These are phyloP conservation scores for Rhinichthys osculus DNA, from an alignment of 2,797 vertebrate species.

Conservation along the genomic window DNA sequence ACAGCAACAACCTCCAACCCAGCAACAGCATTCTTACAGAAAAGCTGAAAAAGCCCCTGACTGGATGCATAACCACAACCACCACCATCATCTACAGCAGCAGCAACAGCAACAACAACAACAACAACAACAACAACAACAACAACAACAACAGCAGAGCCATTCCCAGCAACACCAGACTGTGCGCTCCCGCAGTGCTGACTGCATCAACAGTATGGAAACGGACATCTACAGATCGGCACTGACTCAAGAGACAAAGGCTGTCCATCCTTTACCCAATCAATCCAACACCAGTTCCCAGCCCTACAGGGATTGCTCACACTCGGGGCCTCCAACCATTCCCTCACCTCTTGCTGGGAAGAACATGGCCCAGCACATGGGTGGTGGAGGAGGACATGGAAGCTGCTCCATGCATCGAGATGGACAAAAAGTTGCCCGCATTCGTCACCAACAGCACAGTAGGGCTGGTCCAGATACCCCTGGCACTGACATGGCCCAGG, in stretches of 20 bases:
- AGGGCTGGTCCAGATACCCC: conserved; percentile 74
- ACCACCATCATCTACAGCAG: conserved; percentile 76
- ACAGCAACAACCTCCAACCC: conserved; percentile 76
- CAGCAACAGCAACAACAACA: conserved; percentile 30
- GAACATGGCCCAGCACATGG: conserved; percentile 73
- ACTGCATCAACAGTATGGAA: conserved; percentile 84
- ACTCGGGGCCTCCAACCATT: conserved; percentile 77
- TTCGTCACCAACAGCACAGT: conserved; percentile 94
- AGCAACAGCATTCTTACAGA: conserved; percentile 85
- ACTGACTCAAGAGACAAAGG: conserved; percentile 82
- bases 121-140: conserved; percentile 58
- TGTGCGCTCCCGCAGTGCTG: conserved; percentile 80
- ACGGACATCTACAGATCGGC: conserved; percentile 82
- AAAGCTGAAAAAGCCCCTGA: conserved; percentile 87
- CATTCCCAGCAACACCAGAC: conserved; percentile 79
- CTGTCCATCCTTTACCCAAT: conserved; percentile 82
- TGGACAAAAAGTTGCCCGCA: conserved; percentile 92
- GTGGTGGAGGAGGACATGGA: conserved; percentile 68
- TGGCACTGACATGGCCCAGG: conserved; percentile 73
- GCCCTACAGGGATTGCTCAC: conserved; percentile 88
- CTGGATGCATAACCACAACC: conserved; percentile 77
- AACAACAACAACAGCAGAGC: conserved; percentile 64
- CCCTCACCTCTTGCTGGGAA: conserved; percentile 77
- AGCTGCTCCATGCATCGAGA: conserved; percentile 91
- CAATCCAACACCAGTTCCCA: conserved; percentile 81